Conservation (phyloP, 2,888 invertebrate species). For the Heliconius aoede region DNA sequence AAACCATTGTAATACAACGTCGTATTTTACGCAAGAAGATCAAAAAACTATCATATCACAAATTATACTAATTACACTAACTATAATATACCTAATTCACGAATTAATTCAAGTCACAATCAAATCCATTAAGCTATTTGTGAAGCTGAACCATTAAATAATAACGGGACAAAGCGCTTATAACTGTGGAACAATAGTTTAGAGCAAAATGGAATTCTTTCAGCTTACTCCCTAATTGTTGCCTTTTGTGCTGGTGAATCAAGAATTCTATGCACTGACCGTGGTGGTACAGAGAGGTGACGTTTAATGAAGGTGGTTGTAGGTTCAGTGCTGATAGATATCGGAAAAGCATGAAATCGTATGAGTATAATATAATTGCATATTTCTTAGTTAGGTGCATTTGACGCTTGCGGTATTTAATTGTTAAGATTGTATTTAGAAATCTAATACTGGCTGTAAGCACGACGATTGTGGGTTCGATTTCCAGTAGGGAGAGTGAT, state of each 20-base stretch:
- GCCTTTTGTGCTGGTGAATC: constrained; percentile 53
- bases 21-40: background rate
- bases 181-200: constrained; percentile 57
- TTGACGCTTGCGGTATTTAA: too few relatives aligned
- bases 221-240: constrained; percentile 61
- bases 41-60: background rate
- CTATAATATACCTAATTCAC: constrained; percentile 14
- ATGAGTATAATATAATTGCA: too few relatives aligned
- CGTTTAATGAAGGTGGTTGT: background rate
- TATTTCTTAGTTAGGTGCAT: too few relatives aligned
- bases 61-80: background rate
- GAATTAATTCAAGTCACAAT: constrained; percentile 38
- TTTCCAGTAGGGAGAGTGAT: too few relatives aligned
- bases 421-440: too few relatives aligned
- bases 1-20: too few relatives aligned
- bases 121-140: constrained; percentile 41
- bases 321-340: background rate
- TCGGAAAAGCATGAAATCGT: too few relatives aligned
- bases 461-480: too few relatives aligned
- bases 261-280: constrained; percentile 43
- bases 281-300: background rate
- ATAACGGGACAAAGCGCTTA: constrained; percentile 56
- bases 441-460: too few relatives aligned
- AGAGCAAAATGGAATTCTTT: constrained; percentile 62
- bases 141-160: constrained; percentile 39